Evolutionary conservation across 2,797 vertebrate species (phyloP).

Genomic region (Anguilla megastoma): DNA sequence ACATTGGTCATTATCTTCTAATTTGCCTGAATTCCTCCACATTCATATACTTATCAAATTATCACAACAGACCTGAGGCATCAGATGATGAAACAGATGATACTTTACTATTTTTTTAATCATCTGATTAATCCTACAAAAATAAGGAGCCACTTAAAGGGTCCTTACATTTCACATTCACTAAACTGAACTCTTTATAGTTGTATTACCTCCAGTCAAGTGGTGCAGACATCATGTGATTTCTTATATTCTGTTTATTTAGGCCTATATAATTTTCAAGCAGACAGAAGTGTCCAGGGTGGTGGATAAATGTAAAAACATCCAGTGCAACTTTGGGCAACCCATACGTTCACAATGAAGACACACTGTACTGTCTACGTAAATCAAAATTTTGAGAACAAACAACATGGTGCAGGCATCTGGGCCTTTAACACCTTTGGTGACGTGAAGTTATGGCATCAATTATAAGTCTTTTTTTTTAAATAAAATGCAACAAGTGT

Average conservation of each 20-base stretch:
- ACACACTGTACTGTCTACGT: background rate
- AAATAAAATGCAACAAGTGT: no score
- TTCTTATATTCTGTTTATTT: background rate
- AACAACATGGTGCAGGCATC: background rate
- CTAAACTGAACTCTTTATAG: background rate
- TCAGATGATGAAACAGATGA: background rate
- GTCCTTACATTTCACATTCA: background rate
- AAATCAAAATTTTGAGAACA: no score
- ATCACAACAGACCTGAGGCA: constrained; percentile 49
- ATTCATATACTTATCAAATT: constrained; percentile 25
- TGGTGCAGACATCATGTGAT: background rate
- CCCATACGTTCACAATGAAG: background rate
- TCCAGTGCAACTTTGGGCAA: background rate
- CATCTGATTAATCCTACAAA: background rate
- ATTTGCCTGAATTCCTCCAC: background rate
- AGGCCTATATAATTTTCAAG: no score
- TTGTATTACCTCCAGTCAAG: background rate
- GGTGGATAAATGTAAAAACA: background rate
- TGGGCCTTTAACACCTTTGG: no score
- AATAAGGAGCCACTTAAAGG: background rate
- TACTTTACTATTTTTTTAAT: background rate
- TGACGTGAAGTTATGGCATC: no score
- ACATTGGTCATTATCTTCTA: constrained; percentile 26
- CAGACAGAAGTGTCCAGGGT: background rate
- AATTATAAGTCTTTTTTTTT: no score